These are phyloP conservation scores for Atta colombica DNA, from an alignment of 1,140 invertebrate genomes.

Conservation along the genomic window DNA sequence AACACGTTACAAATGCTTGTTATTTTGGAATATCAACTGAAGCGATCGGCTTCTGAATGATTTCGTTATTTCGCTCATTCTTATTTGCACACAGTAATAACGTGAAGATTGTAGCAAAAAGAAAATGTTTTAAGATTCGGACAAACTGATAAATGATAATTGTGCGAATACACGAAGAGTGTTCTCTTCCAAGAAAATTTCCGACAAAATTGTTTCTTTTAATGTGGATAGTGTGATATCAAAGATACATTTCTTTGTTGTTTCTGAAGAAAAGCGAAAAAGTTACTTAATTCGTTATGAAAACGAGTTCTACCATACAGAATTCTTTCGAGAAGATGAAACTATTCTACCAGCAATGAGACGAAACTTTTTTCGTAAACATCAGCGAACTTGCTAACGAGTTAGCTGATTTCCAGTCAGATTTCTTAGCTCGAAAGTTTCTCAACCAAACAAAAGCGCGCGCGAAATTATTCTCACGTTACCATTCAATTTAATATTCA, in stretches of 20 bases:
- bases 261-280: background rate
- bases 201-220: slow-evolving; percentile 4
- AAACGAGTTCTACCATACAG: background rate
- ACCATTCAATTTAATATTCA: background rate
- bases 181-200: background rate
- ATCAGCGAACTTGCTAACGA: slow-evolving; percentile 39
- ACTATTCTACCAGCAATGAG: background rate
- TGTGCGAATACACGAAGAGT: background rate
- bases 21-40: background rate
- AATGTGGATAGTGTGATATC: background rate
- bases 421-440: slow-evolving; percentile 37
- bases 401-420: slow-evolving; percentile 41
- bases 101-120: background rate
- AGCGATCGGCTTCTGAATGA: background rate
- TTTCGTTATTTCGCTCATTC: background rate
- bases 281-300: background rate
- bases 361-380: slow-evolving; percentile 34
- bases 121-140: background rate
- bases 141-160: background rate
- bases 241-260: background rate
- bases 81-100: background rate
- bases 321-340: slow-evolving; percentile 21
- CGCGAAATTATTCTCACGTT: slow-evolving; percentile 20
- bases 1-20: background rate
- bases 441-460: slow-evolving; percentile 8